Evolutionary conservation across 2,888 invertebrate species (phyloP), one percentile per base, ranked within the genome.

Genomic region (Tethea ocularis): DNA sequence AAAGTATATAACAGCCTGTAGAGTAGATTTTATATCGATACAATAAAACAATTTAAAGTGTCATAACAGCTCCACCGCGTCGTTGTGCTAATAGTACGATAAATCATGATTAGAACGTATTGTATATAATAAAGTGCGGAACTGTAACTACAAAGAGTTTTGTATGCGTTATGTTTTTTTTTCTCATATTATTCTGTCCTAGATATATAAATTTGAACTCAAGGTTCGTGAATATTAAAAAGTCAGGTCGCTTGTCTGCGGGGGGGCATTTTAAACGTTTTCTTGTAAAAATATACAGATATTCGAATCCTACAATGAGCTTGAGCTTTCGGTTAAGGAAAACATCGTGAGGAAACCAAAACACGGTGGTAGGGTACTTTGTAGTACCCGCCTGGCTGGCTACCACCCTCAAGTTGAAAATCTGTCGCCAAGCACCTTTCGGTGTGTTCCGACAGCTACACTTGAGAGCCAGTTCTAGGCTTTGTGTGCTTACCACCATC

Each of bases 21-120:
- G n/a, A n/a, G n/a, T n/a, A n/a, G n/a, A n/a, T n/a, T n/a, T n/a
- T n/a, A n/a, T n/a, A n/a, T n/a, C n/a, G n/a, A n/a, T n/a, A n/a
- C n/a, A n/a, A n/a, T n/a, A n/a, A n/a, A n/a, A n/a, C n/a, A n/a
- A n/a, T n/a, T n/a, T n/a, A n/a, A n/a, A n/a, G n/a, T n/a, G n/a
- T n/a, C n/a, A n/a, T n/a, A n/a, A n/a, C 15, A 52, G n/a, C 17
- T 2, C 36, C n/a, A 23, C 52, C 6, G 52, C 52, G 29, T n/a
- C 10, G n/a, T 13, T 52, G 29, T 29, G 29, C 52, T 29, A 29
- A 29, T 11, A n/a, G 52, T 29, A 36, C 41, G 46, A 53, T 53
- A 58, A 58, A 53, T 58, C 51, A 54, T 51, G 53, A 53, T 54
- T 41, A n/a, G 6, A 51, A 22, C 26, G 53, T 15, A 46, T 54